Base-by-base conservation (phyloP, 2,113 vertebrate genomes). In the Mesoclemmys tuberculata region DNA sequence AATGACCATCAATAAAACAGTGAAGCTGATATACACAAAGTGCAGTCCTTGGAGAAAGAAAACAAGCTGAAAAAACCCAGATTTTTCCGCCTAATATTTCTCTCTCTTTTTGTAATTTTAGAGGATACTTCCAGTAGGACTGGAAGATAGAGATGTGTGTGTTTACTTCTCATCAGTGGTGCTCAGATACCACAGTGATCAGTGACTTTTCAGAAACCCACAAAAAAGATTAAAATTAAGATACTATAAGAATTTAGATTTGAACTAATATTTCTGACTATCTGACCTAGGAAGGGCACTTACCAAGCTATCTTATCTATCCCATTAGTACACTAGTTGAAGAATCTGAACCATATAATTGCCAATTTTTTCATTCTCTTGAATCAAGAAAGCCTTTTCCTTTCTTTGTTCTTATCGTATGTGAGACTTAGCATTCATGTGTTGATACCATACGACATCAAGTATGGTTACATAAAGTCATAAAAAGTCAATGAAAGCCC, bases 251-350 rank as follows among this genome's bases (percentile, higher is more conserved):
- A 94, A 92, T 71, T 84, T 83, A 82, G 87, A 95, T 94, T 74
- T 24, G 71, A n/a, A 74, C n/a, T 74, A 19, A 10, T 74, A 74
- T 21, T 96, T 95, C 83, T 95, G 85, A 92, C 84, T 75, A 80
- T 94, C 89, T 95, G 38, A 94, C 83, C 83, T 95, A 90, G 96
- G 95, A 89, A 90, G 83, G 90, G 49, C 78, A 87, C 80, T 38
- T 82, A 80, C 52, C 85, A 90, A 82, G 75, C 46, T 49, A 61
- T 92, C 44, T 85, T 29, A 79, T 79, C 77, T 90, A 52, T 5
- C 44, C 80, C 74, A 89, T 24, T 27, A 64, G 46, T 58, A 46
- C 86, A 75, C 48, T 19, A 2, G 61, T 9, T 46, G 29, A 95
- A 44, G 41, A 24, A 79, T 80, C 12, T 75, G 27, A 92, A 41